Conservation (phyloP, 2,113 vertebrate genomes). For the Takifugu flavidus region DNA sequence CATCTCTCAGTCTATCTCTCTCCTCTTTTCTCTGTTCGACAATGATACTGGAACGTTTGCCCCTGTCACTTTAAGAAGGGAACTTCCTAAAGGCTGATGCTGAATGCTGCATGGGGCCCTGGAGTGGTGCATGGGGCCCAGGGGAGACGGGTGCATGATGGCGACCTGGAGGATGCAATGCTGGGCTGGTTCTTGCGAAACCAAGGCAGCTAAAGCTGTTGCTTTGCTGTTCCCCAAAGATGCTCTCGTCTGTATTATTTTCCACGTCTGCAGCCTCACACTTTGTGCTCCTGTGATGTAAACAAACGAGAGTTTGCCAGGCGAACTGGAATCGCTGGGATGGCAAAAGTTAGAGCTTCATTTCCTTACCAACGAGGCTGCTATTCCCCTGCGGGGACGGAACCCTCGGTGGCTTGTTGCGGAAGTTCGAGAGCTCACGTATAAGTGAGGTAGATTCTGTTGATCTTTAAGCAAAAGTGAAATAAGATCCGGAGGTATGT, state of each 20-base stretch:
- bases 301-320: neutral
- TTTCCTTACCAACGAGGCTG: neutral
- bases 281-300: neutral
- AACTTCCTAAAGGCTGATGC: slow-evolving; percentile 59
- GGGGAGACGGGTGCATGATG: slow-evolving; percentile 58
- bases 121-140: slow-evolving; percentile 70
- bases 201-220: neutral
- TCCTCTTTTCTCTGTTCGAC: slow-evolving; percentile 64
- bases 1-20: slow-evolving; percentile 52
- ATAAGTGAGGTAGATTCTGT: no score
- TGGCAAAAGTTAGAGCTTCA: neutral
- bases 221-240: neutral
- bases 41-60: slow-evolving; percentile 58
- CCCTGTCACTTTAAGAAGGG: slow-evolving; percentile 62
- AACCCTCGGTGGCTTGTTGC: no score
- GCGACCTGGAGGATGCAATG: slow-evolving; percentile 49
- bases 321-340: neutral
- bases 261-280: neutral
- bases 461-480: no score
- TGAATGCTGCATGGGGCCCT: slow-evolving; percentile 79
- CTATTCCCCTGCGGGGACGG: neutral
- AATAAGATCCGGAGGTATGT: neutral
- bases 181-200: slow-evolving; percentile 39
- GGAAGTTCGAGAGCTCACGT: no score
- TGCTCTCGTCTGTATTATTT: neutral